These are phyloP conservation scores for Cyprinodon brontotheroides DNA, from an alignment of 2,113 vertebrate genomes.

Conservation along the genomic window DNA sequence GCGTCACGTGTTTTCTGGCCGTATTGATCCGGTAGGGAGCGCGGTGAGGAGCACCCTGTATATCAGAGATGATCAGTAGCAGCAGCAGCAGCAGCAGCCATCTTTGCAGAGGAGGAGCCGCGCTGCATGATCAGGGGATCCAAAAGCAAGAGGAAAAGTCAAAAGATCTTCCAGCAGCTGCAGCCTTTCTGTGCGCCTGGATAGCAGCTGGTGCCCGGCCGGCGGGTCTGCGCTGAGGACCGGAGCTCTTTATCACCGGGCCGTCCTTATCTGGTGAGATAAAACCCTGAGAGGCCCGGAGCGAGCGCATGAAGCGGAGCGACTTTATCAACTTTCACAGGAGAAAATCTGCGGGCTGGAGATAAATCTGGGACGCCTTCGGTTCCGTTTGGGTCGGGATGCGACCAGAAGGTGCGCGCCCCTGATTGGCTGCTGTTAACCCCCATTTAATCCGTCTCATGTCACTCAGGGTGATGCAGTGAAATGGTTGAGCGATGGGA, in stretches of 20 bases:
- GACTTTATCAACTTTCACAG: conserved; percentile 71
- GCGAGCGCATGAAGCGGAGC: conserved; percentile 20
- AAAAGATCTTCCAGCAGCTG: background rate
- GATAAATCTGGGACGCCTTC: conserved; percentile 40
- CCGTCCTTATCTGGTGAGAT: conserved; percentile 84
- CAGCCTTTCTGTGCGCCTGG: background rate
- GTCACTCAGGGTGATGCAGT: conserved; percentile 13
- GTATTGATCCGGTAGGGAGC: conserved; percentile 72
- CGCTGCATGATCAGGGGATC: background rate
- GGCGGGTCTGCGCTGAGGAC: conserved; percentile 18
- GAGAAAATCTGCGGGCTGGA: conserved; percentile 42
- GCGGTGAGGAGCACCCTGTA: conserved; percentile 53
- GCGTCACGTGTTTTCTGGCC: conserved; percentile 82
- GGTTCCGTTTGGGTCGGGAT: conserved; percentile 53
- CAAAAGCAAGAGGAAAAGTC: background rate
- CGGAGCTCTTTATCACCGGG: conserved; percentile 70
- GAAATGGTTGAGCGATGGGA: background rate
- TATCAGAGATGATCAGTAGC: conserved; percentile 78
- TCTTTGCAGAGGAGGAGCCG: conserved; percentile 31
- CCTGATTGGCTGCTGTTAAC: conserved; percentile 51
- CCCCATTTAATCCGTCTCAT: conserved; percentile 49
- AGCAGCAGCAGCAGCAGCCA: conserved; percentile 65
- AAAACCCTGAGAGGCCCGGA: conserved; percentile 68
- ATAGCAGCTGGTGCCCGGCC: conserved; percentile 26
- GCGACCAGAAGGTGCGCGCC: conserved; percentile 32